Evolutionary conservation across 2,888 invertebrate genomes (phyloP).

Genomic region (Sisyra nigra): DNA sequence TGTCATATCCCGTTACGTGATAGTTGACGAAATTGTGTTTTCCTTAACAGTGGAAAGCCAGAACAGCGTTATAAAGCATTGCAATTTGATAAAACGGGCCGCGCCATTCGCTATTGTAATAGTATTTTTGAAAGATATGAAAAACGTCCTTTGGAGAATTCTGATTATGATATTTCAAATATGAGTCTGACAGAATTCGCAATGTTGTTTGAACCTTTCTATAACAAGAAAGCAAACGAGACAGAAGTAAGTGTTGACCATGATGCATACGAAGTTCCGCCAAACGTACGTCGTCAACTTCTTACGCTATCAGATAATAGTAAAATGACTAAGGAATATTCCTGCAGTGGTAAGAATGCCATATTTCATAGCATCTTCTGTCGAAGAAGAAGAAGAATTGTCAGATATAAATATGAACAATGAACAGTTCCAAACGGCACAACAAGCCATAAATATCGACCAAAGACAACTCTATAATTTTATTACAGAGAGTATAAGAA

Average conservation of each 20-base stretch:
- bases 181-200: slow-evolving; percentile 5
- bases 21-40: slow-evolving; percentile 11
- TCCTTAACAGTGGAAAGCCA: neutral
- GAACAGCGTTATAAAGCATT: slow-evolving; percentile 17
- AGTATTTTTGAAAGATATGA: slow-evolving; percentile 11
- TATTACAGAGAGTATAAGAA: slow-evolving; percentile 12
- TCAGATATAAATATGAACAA: slow-evolving; percentile 11
- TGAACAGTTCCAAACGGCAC: slow-evolving; percentile 12
- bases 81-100: slow-evolving; percentile 13
- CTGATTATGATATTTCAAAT: slow-evolving; percentile 8
- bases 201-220: slow-evolving; percentile 5
- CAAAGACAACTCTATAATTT: slow-evolving; percentile 8
- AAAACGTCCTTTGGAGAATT: slow-evolving; percentile 10
- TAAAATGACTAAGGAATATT: slow-evolving; percentile 11
- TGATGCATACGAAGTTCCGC: slow-evolving; percentile 3
- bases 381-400: slow-evolving; percentile 12
- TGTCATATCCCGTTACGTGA: slow-evolving; percentile 12
- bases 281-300: neutral
- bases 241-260: slow-evolving; percentile 1
- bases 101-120: slow-evolving; percentile 7
- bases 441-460: slow-evolving; percentile 10
- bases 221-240: neutral
- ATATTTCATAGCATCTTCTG: slow-evolving; percentile 16
- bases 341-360: slow-evolving; percentile 12
- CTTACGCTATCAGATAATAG: neutral